These are phyloP conservation scores for Erebia aethiops DNA, from an alignment of 2,888 invertebrate species.

Conservation along the genomic window DNA sequence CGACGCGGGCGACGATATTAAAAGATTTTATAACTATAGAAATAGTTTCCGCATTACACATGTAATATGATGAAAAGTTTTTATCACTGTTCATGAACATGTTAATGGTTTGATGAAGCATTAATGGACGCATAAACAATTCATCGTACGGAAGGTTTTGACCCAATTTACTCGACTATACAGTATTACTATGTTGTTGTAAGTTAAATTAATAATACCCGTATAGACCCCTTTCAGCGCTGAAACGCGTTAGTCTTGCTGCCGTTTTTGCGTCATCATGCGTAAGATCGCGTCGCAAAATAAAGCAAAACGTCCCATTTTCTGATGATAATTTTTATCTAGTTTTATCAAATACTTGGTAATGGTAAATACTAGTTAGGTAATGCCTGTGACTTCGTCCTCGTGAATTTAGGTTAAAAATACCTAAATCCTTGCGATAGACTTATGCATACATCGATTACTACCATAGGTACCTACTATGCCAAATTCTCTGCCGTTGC, in stretches of 20 bases:
- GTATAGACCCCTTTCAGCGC: background rate
- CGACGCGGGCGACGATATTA: too few relatives aligned
- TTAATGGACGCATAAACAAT: constrained; percentile 18
- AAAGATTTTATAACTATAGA: background rate
- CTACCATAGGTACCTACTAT: too few relatives aligned
- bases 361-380: too few relatives aligned
- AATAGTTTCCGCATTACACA: background rate
- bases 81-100: background rate
- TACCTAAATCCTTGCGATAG: too few relatives aligned
- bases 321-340: background rate
- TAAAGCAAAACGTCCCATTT: too few relatives aligned
- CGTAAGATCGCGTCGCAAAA: background rate
- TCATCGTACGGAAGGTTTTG: constrained; percentile 19
- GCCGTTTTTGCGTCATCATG: background rate
- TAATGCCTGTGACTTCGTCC: too few relatives aligned
- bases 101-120: constrained; percentile 5
- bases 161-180: constrained; percentile 25
- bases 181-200: constrained; percentile 24
- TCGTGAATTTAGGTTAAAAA: too few relatives aligned
- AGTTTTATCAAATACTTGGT: background rate
- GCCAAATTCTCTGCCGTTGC: too few relatives aligned
- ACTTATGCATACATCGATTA: too few relatives aligned
- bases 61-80: constrained; percentile 12
- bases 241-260: background rate
- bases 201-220: constrained; percentile 6